Percentiles rank a stretch among this genome's conserved stretches.
Conservation (phyloP, 2,888 invertebrate genomes). For the Dermolepida albohirtum region DNA sequence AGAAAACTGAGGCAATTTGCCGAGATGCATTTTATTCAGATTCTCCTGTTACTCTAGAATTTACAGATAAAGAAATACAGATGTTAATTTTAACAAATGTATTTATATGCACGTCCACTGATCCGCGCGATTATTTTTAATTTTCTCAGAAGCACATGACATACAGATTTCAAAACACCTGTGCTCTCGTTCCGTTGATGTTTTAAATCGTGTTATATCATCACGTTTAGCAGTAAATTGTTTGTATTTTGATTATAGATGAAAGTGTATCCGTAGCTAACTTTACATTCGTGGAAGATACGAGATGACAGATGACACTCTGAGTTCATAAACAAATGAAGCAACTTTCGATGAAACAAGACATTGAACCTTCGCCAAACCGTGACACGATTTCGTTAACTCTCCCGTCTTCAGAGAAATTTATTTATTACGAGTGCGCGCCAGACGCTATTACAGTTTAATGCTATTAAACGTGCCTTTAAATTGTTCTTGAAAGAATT, state of each 20-base stretch:
- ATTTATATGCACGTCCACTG: slow-evolving; percentile 23
- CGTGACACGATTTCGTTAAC: slow-evolving; percentile 7
- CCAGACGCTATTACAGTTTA: not conserved
- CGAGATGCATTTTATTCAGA: slow-evolving; percentile 3
- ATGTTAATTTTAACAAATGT: slow-evolving; percentile 21
- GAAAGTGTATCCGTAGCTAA: slow-evolving; percentile 19
- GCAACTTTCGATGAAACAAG: slow-evolving; percentile 14
- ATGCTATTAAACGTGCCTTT: too few species aligned
- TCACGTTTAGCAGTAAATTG: slow-evolving; percentile 28
- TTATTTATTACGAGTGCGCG: not conserved
- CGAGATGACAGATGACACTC: slow-evolving; percentile 14
- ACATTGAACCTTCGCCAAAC: slow-evolving; percentile 13
- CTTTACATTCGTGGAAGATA: slow-evolving; percentile 18
- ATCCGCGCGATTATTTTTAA: slow-evolving; percentile 14
- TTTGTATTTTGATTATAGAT: slow-evolving; percentile 19
- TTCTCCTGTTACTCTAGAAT: not conserved
- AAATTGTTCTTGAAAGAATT: too few species aligned
- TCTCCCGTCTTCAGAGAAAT: slow-evolving; percentile 7
- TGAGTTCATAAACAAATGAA: slow-evolving; percentile 14
- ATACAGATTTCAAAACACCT: slow-evolving; percentile 24
- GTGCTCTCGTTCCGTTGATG: slow-evolving; percentile 18
- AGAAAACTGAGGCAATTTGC: not conserved
- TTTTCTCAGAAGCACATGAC: slow-evolving; percentile 21
- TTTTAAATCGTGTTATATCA: slow-evolving; percentile 29
- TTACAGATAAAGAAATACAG: slow-evolving; percentile 16